Percentiles rank a stretch among this genome's conserved stretches.
Evolutionary conservation across 2,888 invertebrate genomes (phyloP).

Genomic region (Chloroclysta siterata): DNA sequence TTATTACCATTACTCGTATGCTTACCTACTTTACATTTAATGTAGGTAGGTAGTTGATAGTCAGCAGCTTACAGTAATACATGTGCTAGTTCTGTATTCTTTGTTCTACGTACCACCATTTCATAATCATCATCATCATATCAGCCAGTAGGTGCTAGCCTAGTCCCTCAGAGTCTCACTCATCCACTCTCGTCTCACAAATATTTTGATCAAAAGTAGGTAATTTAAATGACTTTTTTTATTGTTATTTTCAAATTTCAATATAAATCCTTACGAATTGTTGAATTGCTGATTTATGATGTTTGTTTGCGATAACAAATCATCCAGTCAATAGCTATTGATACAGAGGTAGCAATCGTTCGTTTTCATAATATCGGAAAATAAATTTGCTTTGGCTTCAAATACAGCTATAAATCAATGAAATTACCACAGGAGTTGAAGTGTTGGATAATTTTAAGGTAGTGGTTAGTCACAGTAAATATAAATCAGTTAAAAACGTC

Average conservation of each 20-base stretch:
- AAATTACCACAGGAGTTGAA: constrained; percentile 2
- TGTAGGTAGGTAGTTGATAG: neutral
- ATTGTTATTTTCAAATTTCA: neutral
- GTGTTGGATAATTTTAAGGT: constrained; percentile 5
- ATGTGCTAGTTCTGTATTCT: too few species aligned
- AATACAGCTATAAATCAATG: constrained; percentile 34
- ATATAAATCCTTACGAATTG: constrained; percentile 32
- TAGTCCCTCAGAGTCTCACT: too few species aligned
- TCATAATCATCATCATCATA: too few species aligned
- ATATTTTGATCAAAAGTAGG: too few species aligned
- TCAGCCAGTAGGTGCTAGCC: too few species aligned
- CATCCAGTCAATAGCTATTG: constrained; percentile 30
- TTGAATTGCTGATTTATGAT: constrained; percentile 38
- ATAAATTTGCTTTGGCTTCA: constrained; percentile 33
- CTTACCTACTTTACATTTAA: neutral
- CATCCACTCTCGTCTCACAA: too few species aligned
- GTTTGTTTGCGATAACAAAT: constrained; percentile 36
- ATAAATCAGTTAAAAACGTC: neutral
- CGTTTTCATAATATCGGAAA: constrained; percentile 29
- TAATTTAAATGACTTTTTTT: too few species aligned
- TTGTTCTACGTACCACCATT: too few species aligned
- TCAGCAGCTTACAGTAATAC: too few species aligned
- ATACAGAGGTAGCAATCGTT: constrained; percentile 29
- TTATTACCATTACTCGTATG: constrained; percentile 11
- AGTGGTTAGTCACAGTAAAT: constrained; percentile 7